A percentile compares a stretch with the other conserved stretches of the same genome.
These are phyloP conservation scores for Danio rerio DNA, from an alignment of 2,113 vertebrate genomes.

Conservation along the genomic window DNA sequence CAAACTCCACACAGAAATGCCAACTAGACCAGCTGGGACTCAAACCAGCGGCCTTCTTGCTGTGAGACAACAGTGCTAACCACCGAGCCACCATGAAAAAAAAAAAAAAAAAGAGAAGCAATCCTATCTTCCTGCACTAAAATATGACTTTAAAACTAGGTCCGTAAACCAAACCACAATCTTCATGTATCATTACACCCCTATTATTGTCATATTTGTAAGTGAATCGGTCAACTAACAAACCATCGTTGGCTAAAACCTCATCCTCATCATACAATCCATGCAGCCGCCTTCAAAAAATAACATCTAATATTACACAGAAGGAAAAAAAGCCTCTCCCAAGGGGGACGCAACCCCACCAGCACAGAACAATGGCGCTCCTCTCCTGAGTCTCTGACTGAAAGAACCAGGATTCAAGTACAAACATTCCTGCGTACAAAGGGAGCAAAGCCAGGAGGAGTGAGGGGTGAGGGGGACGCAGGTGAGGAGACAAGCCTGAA, in stretches of 20 bases:
- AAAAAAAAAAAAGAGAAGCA: too few species aligned
- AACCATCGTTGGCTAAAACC: neutral
- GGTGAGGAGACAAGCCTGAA: slow-evolving; percentile 58
- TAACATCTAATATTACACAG: slow-evolving; percentile 15
- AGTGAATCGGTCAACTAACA: neutral
- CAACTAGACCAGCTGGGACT: too few species aligned
- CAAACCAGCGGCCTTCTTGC: too few species aligned
- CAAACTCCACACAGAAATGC: too few species aligned
- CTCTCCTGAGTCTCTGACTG: slow-evolving; percentile 14
- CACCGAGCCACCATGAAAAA: too few species aligned
- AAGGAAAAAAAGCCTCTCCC: neutral
- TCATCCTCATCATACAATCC: slow-evolving; percentile 11
- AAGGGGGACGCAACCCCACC: slow-evolving; percentile 11
- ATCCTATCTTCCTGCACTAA: too few species aligned
- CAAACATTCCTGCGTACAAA: slow-evolving; percentile 67
- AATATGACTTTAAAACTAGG: too few species aligned
- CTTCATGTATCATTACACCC: too few species aligned
- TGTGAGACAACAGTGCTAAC: too few species aligned
- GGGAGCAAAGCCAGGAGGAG: slow-evolving; percentile 1
- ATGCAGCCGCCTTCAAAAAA: slow-evolving; percentile 1
- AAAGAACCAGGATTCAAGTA: slow-evolving; percentile 51
- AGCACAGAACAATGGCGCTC: slow-evolving; percentile 4
- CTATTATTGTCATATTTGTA: neutral
- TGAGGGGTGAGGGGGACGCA: slow-evolving; percentile 12
- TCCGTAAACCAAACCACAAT: too few species aligned